Evolutionary conservation across 2,888 invertebrate genomes (phyloP), one percentile per base, ranked within the genome.

Genomic region (Cryptophagus acutangulus): DNA sequence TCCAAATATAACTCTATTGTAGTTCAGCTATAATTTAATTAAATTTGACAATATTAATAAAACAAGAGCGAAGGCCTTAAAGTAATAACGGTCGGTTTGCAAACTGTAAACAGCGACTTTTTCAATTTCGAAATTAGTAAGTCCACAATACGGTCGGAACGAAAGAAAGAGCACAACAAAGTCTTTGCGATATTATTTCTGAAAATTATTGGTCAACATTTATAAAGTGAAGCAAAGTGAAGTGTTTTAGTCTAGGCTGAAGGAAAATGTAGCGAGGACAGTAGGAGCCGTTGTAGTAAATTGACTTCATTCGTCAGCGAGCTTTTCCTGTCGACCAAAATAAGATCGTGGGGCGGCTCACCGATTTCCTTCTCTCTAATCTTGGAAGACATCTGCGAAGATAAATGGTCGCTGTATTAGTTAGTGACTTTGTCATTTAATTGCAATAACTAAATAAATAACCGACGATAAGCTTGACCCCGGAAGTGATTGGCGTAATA

Each of bases 241-340:
- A 20, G 9, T 6, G 20, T 20, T 20, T 20, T 20, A 9, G 20
- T 20, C 9, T 20, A 5, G 9, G 9, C 6, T 6, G 20, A 20
- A 20, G 20, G 20, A n/a, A 31, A 31, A 31, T 31, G 16, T 31
- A 31, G 31, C 31, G 31, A 10, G 31, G 33, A 31, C 38, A 38
- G 51, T 44, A 54, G 55, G 53, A 56, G 58, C 58, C 61, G 57
- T 57, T 51, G 52, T 58, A 52, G 51, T 60, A 62, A 65, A 63
- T 62, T 59, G 61, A 55, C 54, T 51, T 56, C 61, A 65, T 65
- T 61, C 60, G 61, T 65, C 63, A 62, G 58, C 40, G 45, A 49
- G 58, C 59, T 59, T 62, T 63, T 61, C 56, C 58, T 57, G 57
- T 61, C 62, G 48, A 51, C 51, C 46, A 54, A 49, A 57, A 58